A percentile compares a stretch with the other conserved stretches of the same genome.
Conservation (phyloP, 1,140 invertebrate species). For the Drosophila chauvacae region DNA sequence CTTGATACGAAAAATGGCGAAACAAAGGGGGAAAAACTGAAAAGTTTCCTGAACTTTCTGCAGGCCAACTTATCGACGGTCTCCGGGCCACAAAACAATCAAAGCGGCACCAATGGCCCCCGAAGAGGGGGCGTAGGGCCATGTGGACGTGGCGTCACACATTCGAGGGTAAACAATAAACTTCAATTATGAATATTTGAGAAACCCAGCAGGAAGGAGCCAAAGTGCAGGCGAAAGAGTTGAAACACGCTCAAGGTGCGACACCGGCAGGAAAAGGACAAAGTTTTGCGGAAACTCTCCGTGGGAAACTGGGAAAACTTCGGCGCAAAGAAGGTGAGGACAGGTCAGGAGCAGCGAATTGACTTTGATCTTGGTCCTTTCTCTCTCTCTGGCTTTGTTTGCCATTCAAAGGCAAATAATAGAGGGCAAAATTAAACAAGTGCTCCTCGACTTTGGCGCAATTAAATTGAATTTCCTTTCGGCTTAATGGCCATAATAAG, state of each 20-base stretch:
- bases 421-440: conserved; percentile 45
- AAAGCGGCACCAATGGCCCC: conserved; percentile 47
- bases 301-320: conserved; percentile 42
- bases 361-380: conserved; percentile 74
- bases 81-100: conserved; percentile 71
- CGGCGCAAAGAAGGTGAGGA: conserved; percentile 54
- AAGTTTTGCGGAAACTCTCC: conserved; percentile 57
- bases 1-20: conserved; percentile 19
- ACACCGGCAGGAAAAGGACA: conserved; percentile 60
- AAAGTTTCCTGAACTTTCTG: conserved; percentile 48
- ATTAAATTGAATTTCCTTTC: conserved; percentile 69
- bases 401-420: conserved; percentile 70
- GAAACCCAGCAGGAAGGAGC: conserved; percentile 7
- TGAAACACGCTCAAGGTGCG: conserved; percentile 38
- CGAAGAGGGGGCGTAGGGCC: background rate
- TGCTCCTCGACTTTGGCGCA: conserved; percentile 37
- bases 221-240: conserved; percentile 51
- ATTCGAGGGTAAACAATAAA: conserved; percentile 68
- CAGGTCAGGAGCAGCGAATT: conserved; percentile 63
- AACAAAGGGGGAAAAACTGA: conserved; percentile 31
- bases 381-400: conserved; percentile 47
- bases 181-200: conserved; percentile 81
- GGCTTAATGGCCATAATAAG: conserved; percentile 75
- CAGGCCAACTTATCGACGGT: conserved; percentile 51
- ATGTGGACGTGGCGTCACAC: conserved; percentile 42